phyloP scores from a whole-genome alignment of 92 coral and sea anemone genomes.

The Porites rus region DNA sequence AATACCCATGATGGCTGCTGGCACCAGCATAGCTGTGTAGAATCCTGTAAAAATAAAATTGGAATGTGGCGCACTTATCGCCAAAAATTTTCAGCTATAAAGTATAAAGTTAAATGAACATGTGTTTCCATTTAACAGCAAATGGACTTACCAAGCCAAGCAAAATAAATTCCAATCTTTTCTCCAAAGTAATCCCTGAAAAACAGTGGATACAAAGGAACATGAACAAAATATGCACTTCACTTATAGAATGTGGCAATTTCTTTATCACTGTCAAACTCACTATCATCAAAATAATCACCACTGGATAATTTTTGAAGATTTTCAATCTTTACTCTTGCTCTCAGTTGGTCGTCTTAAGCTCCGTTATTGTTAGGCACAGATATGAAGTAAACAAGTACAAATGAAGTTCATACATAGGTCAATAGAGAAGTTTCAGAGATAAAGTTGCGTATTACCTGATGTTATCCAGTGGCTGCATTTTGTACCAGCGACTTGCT shows the following conservation, averaged over 20 bases:
- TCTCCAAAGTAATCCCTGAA: slow-evolving; percentile 96
- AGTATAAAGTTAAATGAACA: background rate
- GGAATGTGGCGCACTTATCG: no score
- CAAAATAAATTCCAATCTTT: slow-evolving; percentile 98
- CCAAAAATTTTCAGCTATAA: no score
- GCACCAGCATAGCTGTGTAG: slow-evolving; percentile 91
- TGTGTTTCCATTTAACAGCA: background rate
- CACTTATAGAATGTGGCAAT: no score
- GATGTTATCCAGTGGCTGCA: slow-evolving; percentile 90
- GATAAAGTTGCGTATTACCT: slow-evolving; percentile 57
- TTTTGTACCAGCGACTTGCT: slow-evolving; percentile 86
- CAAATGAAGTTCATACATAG: no score
- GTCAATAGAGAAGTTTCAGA: no score
- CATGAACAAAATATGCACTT: background rate
- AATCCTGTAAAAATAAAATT: slow-evolving; percentile 57
- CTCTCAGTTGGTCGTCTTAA: no score
- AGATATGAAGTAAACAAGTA: no score
- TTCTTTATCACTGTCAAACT: no score
- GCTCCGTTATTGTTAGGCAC: no score
- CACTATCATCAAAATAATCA: no score
- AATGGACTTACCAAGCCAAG: slow-evolving; percentile 89
- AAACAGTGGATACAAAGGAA: background rate
- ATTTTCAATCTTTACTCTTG: no score
- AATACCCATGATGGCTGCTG: slow-evolving; percentile 91
- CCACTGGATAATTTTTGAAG: no score